Evolutionary conservation across 2,888 invertebrate genomes (phyloP), one percentile per base, ranked within the genome.

Genomic region (Epinotia ramella): DNA sequence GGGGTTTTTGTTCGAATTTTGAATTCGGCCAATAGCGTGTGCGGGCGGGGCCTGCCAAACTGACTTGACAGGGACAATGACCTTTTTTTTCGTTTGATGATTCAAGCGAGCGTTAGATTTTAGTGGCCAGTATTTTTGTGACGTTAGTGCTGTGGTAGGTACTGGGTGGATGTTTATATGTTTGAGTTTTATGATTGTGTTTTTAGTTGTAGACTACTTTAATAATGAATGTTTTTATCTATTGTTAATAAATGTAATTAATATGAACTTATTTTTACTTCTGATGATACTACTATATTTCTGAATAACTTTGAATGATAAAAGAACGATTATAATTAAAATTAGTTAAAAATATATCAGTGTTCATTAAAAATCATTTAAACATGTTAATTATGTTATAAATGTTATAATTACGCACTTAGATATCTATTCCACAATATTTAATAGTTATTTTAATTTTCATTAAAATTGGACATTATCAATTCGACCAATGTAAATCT

Each of bases 1-100:
- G 91, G 91, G 88, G 91, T 91, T 93, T 93, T 93, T 92, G 92
- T 93, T 91, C 88, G 91, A 93, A 92, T 91, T 93, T 92, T 89
- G 91, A 91, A 88, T 86, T 87, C 91, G 91, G 90, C 94, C 94
- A 94, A 93, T 94, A 62, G 93, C 91, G 88, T 82, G 90, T 91
- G 92, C 92, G 92, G 93, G 94, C 93, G 93, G 92, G 87, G 94
- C 91, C 87, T 90, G 88, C 89, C 92, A 91, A 91, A 85, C 90
- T 93, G 93, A 93, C 92, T 93, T 92, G 88, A 89, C 83, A 87
- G 87, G 87, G 89, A 92, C 92, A 93, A 93, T 93, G 92, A 93
- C 90, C 87, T 86, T 87, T 88, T 86, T 86, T 83, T 84, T 85
- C 86, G 88, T 85, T 84, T 83, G 87, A 89, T 88, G 88, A 89